These are phyloP conservation scores for Drosophila pruinosa DNA, from an alignment of 1,140 invertebrate genomes.

Conservation along the genomic window DNA sequence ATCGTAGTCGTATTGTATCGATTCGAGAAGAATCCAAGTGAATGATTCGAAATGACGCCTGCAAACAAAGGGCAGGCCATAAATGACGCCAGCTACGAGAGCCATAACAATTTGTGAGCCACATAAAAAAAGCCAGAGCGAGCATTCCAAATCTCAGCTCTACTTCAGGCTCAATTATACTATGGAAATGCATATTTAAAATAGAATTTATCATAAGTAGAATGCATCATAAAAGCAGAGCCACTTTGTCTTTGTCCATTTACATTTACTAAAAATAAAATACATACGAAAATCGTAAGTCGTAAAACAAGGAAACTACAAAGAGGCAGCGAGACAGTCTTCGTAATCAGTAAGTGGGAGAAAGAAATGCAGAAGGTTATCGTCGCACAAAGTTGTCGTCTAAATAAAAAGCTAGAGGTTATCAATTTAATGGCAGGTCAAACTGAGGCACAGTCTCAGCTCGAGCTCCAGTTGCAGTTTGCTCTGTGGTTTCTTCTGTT, in stretches of 20 bases:
- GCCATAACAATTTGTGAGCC: constrained; percentile 37
- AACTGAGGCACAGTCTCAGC: not conserved
- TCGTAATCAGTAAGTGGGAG: constrained; percentile 42
- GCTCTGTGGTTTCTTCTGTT: constrained; percentile 55
- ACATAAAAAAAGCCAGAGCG: constrained; percentile 4
- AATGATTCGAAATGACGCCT: constrained; percentile 30
- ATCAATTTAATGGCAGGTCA: constrained; percentile 72
- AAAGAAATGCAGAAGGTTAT: constrained; percentile 57
- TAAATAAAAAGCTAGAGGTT: constrained; percentile 45
- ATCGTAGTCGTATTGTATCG: constrained; percentile 14
- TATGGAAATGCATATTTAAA: constrained; percentile 29
- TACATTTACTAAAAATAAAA: constrained; percentile 30
- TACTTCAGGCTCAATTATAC: constrained; percentile 29
- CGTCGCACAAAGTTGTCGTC: constrained; percentile 56
- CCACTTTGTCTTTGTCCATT: constrained; percentile 47
- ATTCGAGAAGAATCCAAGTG: not conserved
- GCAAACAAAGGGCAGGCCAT: constrained; percentile 41
- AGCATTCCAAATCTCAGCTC: not conserved
- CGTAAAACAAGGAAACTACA: constrained; percentile 17
- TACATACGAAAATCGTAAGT: constrained; percentile 5
- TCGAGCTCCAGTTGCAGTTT: constrained; percentile 7
- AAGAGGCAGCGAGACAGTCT: not conserved
- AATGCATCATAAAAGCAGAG: constrained; percentile 44
- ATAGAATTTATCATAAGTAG: constrained; percentile 47
- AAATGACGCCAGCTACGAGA: constrained; percentile 42